Percentiles rank a stretch among this genome's conserved stretches.
Evolutionary conservation across 2,888 invertebrate species (phyloP).

Genomic region (Macrosoma leucophasiata): DNA sequence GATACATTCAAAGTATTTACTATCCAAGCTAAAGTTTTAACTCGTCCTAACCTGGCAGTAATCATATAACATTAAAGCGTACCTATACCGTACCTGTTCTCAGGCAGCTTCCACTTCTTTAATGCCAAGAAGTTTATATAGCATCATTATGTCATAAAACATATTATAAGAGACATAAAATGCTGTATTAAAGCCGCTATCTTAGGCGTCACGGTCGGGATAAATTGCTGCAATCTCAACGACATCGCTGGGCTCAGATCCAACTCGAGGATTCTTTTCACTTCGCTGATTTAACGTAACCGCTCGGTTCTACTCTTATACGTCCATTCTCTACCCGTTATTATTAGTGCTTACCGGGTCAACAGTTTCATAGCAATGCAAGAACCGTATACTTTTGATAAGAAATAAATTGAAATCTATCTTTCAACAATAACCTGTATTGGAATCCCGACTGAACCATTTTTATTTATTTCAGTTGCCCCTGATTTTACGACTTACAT

Average conservation of each 20-base stretch:
- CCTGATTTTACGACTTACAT: no score
- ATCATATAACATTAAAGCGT: no score
- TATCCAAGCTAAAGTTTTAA: no score
- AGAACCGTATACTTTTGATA: slow-evolving; percentile 20
- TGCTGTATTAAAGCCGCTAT: slow-evolving; percentile 28
- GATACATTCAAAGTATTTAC: no score
- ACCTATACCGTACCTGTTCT: no score
- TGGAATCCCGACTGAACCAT: no score
- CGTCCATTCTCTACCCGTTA: slow-evolving; percentile 44
- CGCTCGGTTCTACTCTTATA: slow-evolving; percentile 30
- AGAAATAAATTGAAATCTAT: slow-evolving; percentile 20
- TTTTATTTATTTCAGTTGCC: no score
- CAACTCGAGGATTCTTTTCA: slow-evolving; percentile 54
- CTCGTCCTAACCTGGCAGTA: no score
- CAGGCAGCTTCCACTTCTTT: no score
- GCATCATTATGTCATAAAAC: slow-evolving; percentile 15
- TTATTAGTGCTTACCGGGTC: slow-evolving; percentile 48
- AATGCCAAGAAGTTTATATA: no score
- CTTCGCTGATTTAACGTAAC: slow-evolving; percentile 55
- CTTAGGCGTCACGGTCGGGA: slow-evolving; percentile 38
- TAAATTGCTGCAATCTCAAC: slow-evolving; percentile 55
- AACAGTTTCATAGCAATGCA: slow-evolving; percentile 32
- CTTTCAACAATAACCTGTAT: no score
- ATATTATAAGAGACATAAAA: slow-evolving; percentile 19
- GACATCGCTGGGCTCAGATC: slow-evolving; percentile 47